A percentile compares a stretch with the other conserved stretches of the same genome.
These are phyloP conservation scores for Gadopsis bispinosus DNA, from an alignment of 2,797 vertebrate genomes.

Conservation along the genomic window DNA sequence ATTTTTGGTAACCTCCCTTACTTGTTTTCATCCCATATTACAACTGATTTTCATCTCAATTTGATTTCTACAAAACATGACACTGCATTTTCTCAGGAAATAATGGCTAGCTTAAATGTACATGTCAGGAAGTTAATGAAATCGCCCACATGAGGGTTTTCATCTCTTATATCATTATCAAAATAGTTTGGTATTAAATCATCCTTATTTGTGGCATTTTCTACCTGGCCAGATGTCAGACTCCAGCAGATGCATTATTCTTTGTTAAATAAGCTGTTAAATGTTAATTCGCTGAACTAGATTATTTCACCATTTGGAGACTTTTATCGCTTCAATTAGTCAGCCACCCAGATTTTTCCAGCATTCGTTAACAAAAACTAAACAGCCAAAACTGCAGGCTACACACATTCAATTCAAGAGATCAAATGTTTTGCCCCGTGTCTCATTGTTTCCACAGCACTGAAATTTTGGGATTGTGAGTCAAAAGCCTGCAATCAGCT, in stretches of 20 bases:
- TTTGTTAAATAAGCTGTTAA: constrained; percentile 13
- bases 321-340: constrained; percentile 4
- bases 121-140: constrained; percentile 8
- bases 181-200: constrained; percentile 7
- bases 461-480: constrained; percentile 49
- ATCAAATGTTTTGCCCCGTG: constrained; percentile 16
- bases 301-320: background rate
- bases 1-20: background rate
- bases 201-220: background rate
- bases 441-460: constrained; percentile 29
- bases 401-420: constrained; percentile 1
- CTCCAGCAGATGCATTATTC: background rate
- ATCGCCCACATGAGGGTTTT: constrained; percentile 2
- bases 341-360: background rate
- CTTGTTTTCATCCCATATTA: background rate
- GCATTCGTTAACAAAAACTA: background rate
- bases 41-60: background rate
- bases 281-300: constrained; percentile 15
- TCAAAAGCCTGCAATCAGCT: constrained; percentile 59
- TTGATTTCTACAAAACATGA: background rate
- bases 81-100: background rate
- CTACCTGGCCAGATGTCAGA: background rate
- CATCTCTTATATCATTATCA: constrained; percentile 1
- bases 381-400: constrained; percentile 7
- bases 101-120: background rate